Percentiles rank a stretch among this genome's conserved stretches.
These are phyloP conservation scores for Bombus affinis DNA, from an alignment of 1,140 invertebrate species.

Conservation along the genomic window DNA sequence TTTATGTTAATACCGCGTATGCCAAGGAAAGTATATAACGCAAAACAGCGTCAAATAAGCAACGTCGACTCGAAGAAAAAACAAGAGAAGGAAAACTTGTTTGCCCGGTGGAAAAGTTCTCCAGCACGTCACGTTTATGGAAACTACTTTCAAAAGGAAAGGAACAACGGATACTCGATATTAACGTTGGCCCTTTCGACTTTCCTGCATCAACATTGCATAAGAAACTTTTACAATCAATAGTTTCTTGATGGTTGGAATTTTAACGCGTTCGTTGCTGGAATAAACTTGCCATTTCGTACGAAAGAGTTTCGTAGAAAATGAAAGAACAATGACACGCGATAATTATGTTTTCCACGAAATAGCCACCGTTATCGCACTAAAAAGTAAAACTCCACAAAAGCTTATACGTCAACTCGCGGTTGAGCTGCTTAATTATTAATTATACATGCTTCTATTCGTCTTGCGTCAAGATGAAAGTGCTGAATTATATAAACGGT, in stretches of 20 bases:
- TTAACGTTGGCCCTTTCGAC: constrained; percentile 16
- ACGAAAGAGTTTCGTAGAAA: neutral
- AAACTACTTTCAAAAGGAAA: constrained; percentile 37
- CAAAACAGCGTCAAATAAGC: neutral
- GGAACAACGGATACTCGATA: constrained; percentile 24
- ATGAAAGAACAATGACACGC: neutral
- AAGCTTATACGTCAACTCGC: too few relatives aligned
- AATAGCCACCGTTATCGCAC: neutral
- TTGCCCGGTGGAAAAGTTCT: constrained; percentile 10
- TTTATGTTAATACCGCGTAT: constrained; percentile 2
- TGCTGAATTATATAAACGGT: neutral
- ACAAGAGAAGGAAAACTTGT: neutral
- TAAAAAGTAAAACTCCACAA: too few relatives aligned
- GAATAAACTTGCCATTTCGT: neutral
- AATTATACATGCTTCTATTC: neutral
- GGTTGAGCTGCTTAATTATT: neutral
- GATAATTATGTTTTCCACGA: constrained; percentile 1
- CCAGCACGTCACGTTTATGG: constrained; percentile 23
- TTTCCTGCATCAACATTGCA: constrained; percentile 30
- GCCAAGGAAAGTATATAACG: neutral
- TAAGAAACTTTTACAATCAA: constrained; percentile 42
- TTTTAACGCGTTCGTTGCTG: constrained; percentile 11
- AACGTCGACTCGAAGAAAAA: neutral
- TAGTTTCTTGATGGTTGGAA: neutral
- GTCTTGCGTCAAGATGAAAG: too few relatives aligned